Percentiles rank a stretch among this genome's conserved stretches.
These are phyloP conservation scores for Scylla paramamosain DNA, from an alignment of 1,140 invertebrate species.

Conservation along the genomic window DNA sequence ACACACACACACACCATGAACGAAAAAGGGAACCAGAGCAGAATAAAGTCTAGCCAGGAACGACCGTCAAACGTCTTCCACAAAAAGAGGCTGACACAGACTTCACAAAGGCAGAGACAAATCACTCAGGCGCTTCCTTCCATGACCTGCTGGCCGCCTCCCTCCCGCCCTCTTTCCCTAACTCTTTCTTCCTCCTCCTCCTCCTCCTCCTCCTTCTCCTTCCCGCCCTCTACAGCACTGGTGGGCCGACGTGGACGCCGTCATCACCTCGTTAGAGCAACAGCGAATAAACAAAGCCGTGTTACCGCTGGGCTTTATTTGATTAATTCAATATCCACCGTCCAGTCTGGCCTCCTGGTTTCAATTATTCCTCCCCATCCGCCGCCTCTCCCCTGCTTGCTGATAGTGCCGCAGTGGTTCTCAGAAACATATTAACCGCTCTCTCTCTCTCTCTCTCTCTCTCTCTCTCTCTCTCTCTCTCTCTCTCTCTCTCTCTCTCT, in stretches of 20 bases:
- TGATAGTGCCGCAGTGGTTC: not conserved
- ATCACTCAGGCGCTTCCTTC: too few species aligned
- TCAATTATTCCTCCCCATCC: not conserved
- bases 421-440: not conserved
- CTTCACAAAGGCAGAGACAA: too few species aligned
- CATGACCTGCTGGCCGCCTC: too few species aligned
- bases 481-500: slow-evolving; percentile 64
- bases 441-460: slow-evolving; percentile 33
- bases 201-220: not conserved
- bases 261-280: not conserved
- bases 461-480: slow-evolving; percentile 51
- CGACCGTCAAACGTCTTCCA: too few species aligned
- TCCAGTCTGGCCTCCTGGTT: not conserved
- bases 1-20: not conserved
- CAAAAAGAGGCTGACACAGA: too few species aligned
- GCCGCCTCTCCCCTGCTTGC: not conserved
- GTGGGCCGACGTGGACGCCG: not conserved
- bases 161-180: too few species aligned
- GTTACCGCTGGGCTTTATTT: not conserved
- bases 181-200: not conserved
- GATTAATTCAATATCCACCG: not conserved
- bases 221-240: not conserved
- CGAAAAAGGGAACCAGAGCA: too few species aligned
- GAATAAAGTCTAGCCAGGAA: too few species aligned
- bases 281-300: not conserved